Percentiles rank a stretch among this genome's conserved stretches.
phyloP scores from a whole-genome alignment of 2,113 vertebrate species.

The Mobula birostris region DNA sequence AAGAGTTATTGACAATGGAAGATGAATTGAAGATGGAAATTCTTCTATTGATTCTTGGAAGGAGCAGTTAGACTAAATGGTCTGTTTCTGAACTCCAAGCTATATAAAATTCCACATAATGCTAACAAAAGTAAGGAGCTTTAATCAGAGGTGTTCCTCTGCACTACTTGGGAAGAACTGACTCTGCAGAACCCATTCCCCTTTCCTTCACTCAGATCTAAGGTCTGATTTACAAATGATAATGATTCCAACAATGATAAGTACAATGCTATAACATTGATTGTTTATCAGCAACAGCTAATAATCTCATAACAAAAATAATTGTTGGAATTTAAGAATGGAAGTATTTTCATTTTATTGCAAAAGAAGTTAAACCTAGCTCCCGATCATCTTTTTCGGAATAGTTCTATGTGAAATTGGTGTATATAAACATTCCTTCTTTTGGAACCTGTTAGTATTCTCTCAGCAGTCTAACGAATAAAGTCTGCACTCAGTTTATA shows the following conservation, averaged over 20 bases:
- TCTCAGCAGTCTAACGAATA: not conserved
- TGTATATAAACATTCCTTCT: not conserved
- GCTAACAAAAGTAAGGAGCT: not conserved
- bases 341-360: not conserved
- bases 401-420: not conserved
- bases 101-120: no score
- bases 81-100: no score
- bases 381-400: not conserved
- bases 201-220: not conserved
- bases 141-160: not conserved
- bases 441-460: not conserved
- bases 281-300: not conserved
- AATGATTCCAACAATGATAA: not conserved
- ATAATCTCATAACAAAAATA: not conserved
- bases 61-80: not conserved
- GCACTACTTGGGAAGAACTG: not conserved
- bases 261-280: not conserved
- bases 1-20: not conserved
- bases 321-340: not conserved
- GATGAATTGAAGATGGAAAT: not conserved
- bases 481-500: not conserved
- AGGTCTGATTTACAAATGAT: not conserved
- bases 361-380: not conserved
- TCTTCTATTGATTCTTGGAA: not conserved
- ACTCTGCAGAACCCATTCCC: not conserved